A percentile compares a stretch with the other conserved stretches of the same genome.
Conservation (phyloP, 2,888 invertebrate genomes). For the Leptothorax acervorum region DNA sequence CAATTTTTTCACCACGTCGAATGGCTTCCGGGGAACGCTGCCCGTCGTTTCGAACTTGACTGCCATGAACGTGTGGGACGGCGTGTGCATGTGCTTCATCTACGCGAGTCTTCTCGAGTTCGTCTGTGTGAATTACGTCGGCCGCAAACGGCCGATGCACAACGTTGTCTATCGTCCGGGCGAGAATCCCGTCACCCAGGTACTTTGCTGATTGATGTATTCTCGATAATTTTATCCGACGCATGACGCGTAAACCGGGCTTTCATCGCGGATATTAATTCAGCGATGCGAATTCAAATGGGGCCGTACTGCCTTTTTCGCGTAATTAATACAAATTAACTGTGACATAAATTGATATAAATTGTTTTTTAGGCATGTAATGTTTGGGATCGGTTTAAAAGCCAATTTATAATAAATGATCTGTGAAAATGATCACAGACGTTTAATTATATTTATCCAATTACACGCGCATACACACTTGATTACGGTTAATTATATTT, state of each 20-base stretch:
- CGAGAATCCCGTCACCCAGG: conserved; percentile 96
- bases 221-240: conserved; percentile 35
- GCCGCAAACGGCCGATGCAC: conserved; percentile 95
- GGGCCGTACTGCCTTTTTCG: conserved; percentile 22
- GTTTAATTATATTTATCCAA: not conserved
- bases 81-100: conserved; percentile 98
- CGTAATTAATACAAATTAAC: conserved; percentile 26
- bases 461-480: not conserved
- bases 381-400: conserved; percentile 24
- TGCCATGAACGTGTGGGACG: conserved; percentile 99
- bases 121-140: conserved; percentile 98
- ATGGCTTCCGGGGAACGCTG: conserved; percentile 95
- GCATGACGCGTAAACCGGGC: not conserved
- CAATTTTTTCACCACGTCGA: conserved; percentile 98
- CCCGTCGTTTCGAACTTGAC: conserved; percentile 97
- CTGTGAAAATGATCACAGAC: not conserved
- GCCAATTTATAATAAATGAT: not conserved
- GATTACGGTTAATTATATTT: not conserved
- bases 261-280: not conserved
- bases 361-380: not conserved
- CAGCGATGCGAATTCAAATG: conserved; percentile 26
- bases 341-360: not conserved
- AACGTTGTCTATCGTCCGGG: conserved; percentile 96
- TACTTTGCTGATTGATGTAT: conserved; percentile 83
- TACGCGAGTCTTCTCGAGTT: conserved; percentile 97